phyloP scores from a whole-genome alignment of 2,113 vertebrate genomes.

The Lepidothrix coronata region DNA sequence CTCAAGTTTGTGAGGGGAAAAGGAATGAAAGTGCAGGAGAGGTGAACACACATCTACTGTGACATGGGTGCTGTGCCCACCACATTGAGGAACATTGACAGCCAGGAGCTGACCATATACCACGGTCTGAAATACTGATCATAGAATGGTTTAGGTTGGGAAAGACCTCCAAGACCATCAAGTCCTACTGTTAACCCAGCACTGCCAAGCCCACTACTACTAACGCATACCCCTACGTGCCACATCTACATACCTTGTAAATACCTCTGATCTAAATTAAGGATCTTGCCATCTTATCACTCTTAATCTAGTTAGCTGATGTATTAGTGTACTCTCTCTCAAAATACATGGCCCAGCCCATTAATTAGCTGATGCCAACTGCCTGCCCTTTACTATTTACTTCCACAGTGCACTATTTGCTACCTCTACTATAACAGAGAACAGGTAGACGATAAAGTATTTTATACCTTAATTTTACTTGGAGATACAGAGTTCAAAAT shows the following conservation, averaged over 20 bases:
- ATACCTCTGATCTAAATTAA: background rate
- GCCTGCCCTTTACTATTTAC: background rate
- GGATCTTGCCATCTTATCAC: background rate
- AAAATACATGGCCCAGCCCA: background rate
- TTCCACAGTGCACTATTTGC: background rate
- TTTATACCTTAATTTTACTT: background rate
- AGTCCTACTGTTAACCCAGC: background rate
- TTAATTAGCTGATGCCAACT: background rate
- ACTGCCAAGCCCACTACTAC: background rate
- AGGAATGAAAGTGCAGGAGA: rapidly evolving
- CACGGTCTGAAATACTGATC: rapidly evolving
- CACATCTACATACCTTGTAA: background rate
- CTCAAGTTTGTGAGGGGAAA: background rate
- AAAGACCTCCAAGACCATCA: background rate
- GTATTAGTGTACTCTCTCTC: background rate
- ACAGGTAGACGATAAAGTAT: background rate
- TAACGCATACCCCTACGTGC: background rate
- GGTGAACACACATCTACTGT: background rate
- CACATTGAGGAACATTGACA: background rate
- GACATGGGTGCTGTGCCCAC: background rate
- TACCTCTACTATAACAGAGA: background rate
- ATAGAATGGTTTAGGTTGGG: background rate
- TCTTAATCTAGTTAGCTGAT: background rate
- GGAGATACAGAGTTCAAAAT: background rate
- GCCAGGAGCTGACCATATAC: background rate